A percentile compares a stretch with the other conserved stretches of the same genome.
These are phyloP conservation scores for Margaritifera margaritifera DNA, from an alignment of 2,888 invertebrate species.

Conservation along the genomic window DNA sequence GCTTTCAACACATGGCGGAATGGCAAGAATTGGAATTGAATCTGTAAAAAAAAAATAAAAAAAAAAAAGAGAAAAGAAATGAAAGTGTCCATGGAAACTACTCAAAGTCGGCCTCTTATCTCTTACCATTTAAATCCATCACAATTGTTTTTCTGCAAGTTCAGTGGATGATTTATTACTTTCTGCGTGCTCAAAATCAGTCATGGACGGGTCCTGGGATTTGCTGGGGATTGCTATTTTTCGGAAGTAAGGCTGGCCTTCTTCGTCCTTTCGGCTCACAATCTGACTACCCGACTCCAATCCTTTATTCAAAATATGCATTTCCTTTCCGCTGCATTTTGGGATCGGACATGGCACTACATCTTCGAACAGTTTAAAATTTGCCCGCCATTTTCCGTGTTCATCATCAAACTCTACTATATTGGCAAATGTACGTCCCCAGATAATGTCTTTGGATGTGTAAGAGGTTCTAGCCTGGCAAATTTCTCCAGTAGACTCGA, in stretches of 20 bases:
- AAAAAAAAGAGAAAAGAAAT: background rate
- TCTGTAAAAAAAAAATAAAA: background rate
- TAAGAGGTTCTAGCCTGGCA: constrained; percentile 74
- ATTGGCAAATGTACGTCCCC: constrained; percentile 67
- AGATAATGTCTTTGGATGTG: constrained; percentile 69
- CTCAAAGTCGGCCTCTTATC: background rate
- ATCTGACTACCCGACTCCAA: constrained; percentile 14
- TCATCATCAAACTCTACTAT: constrained; percentile 63
- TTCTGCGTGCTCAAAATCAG: background rate
- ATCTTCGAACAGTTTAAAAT: constrained; percentile 58
- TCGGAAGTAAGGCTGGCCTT: constrained; percentile 17
- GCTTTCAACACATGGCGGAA: no score
- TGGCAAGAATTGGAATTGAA: no score
- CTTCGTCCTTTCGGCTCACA: constrained; percentile 2
- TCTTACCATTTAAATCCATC: constrained; percentile 1
- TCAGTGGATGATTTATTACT: no score
- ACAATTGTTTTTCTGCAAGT: background rate
- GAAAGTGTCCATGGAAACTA: background rate
- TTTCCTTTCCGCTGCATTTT: constrained; percentile 87
- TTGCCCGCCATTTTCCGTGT: constrained; percentile 54
- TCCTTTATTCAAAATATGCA: constrained; percentile 69
- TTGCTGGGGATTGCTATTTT: constrained; percentile 27
- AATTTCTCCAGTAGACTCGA: constrained; percentile 84
- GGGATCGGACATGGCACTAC: constrained; percentile 56
- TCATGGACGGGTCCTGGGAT: constrained; percentile 8